phyloP scores from a whole-genome alignment of 2,888 invertebrate genomes.

The Piscicola geometra region DNA sequence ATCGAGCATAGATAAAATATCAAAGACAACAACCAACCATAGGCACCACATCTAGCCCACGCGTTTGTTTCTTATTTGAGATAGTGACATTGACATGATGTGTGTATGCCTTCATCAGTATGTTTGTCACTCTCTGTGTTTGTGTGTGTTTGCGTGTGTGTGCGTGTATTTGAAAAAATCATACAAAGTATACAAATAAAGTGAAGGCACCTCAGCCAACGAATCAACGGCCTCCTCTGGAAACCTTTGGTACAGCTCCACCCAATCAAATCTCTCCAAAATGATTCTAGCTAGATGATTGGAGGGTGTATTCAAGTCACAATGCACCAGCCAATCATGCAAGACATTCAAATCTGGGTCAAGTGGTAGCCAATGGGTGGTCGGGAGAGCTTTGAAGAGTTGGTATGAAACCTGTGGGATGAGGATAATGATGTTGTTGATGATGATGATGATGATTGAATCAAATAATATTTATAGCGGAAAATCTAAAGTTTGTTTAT shows the following conservation, averaged over 20 bases:
- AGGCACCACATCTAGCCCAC: too few species aligned
- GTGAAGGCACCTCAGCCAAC: neutral
- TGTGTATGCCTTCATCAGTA: too few species aligned
- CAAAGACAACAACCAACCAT: too few species aligned
- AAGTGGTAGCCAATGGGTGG: slow-evolving; percentile 67
- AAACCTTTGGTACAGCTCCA: neutral
- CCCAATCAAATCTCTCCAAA: slow-evolving; percentile 69
- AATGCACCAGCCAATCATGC: slow-evolving; percentile 66
- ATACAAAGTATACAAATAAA: too few species aligned
- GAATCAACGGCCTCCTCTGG: neutral
- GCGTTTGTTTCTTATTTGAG: too few species aligned
- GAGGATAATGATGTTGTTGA: too few species aligned
- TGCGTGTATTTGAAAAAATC: too few species aligned
- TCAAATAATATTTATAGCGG: neutral
- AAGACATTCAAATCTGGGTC: slow-evolving; percentile 66
- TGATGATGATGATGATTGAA: too few species aligned
- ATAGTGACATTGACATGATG: too few species aligned
- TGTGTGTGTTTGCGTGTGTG: too few species aligned
- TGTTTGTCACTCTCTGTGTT: too few species aligned
- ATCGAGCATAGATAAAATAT: too few species aligned
- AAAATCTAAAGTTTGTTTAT: neutral
- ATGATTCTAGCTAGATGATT: slow-evolving; percentile 68
- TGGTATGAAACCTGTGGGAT: slow-evolving; percentile 62
- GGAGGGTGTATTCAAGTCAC: slow-evolving; percentile 62
- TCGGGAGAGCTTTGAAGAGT: slow-evolving; percentile 69